Evolutionary conservation across 2,113 vertebrate species (phyloP).

Genomic region (Aptenodytes patagonicus): DNA sequence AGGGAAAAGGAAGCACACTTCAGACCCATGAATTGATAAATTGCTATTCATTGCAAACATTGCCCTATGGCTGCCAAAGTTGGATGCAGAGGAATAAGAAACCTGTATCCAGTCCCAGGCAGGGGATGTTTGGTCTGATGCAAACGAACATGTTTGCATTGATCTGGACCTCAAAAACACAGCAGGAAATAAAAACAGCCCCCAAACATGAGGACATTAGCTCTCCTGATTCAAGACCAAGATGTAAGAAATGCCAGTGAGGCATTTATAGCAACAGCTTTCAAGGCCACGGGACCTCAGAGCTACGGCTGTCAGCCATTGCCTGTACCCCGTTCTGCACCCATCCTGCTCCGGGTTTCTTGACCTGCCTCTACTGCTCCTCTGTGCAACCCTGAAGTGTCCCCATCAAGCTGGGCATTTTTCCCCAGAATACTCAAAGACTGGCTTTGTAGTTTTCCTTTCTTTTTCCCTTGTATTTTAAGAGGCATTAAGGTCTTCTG

Average conservation of each 20-base stretch:
- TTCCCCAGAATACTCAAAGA: neutral
- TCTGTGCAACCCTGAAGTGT: neutral
- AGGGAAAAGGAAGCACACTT: neutral
- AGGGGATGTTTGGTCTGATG: neutral
- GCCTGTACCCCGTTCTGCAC: neutral
- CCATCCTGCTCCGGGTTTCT: neutral
- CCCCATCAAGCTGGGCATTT: neutral
- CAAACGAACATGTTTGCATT: constrained; percentile 9
- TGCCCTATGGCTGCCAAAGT: neutral
- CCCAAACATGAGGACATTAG: neutral
- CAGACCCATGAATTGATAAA: neutral
- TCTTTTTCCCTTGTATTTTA: neutral
- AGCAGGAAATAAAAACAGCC: neutral
- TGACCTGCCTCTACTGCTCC: neutral
- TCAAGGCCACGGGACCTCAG: neutral
- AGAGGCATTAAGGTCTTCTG: neutral
- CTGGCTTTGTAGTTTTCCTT: neutral
- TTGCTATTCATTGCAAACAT: neutral
- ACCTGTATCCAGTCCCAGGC: neutral
- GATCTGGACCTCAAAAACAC: neutral
- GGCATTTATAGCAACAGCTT: neutral
- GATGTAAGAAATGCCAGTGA: neutral
- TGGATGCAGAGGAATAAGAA: neutral
- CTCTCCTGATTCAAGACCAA: neutral
- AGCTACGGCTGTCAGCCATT: neutral